Percentiles rank a stretch among this genome's conserved stretches.
These are phyloP conservation scores for Reinhardtius hippoglossoides DNA, from an alignment of 2,113 vertebrate species.

Conservation along the genomic window DNA sequence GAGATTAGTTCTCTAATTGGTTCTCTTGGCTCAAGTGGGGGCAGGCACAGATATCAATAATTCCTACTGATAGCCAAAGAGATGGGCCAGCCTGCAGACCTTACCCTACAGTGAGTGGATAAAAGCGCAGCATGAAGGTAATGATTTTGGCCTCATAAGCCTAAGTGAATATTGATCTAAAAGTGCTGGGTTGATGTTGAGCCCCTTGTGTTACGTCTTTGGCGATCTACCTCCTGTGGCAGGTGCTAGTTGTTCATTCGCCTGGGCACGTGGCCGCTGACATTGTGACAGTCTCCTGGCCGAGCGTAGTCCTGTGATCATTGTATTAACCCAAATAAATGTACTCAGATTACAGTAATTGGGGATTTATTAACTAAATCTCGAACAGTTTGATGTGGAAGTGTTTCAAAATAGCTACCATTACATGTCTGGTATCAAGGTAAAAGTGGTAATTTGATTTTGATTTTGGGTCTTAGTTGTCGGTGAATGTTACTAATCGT, in stretches of 20 bases:
- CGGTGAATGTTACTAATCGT: not conserved
- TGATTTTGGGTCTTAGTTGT: not conserved
- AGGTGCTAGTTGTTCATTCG: constrained; percentile 42
- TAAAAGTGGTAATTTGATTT: not conserved
- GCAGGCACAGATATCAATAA: constrained; percentile 62
- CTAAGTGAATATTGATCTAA: constrained; percentile 79
- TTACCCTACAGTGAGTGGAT: constrained; percentile 59
- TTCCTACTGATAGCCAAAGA: constrained; percentile 59
- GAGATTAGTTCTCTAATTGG: constrained; percentile 54
- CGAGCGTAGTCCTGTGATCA: not conserved
- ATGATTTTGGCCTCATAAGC: constrained; percentile 71
- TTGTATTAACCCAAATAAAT: not conserved
- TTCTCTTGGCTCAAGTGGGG: constrained; percentile 54
- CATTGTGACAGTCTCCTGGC: constrained; percentile 12
- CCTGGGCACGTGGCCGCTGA: constrained; percentile 12
- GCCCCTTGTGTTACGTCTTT: constrained; percentile 63
- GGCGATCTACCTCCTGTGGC: constrained; percentile 30
- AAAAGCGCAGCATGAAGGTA: constrained; percentile 64
- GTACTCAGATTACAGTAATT: not conserved
- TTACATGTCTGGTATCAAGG: not conserved
- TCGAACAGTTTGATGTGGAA: not conserved
- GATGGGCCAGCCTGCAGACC: constrained; percentile 42
- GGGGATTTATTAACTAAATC: not conserved
- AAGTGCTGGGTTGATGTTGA: constrained; percentile 65
- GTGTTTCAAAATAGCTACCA: not conserved